Evolutionary conservation across 2,113 vertebrate genomes (phyloP).

Genomic region (Platichthys flesus): DNA sequence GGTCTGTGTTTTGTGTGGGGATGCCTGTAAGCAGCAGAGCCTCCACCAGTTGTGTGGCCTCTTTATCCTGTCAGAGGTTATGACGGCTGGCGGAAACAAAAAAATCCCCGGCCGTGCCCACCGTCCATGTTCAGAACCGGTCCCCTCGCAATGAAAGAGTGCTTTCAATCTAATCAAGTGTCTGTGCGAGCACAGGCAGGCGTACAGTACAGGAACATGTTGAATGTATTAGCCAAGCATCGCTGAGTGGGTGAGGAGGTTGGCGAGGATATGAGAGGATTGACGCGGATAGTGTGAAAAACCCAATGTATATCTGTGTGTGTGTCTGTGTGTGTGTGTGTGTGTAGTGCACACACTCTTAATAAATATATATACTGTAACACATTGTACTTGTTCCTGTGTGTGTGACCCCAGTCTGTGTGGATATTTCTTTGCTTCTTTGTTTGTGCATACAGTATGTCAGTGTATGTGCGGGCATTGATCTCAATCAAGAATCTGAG

Average conservation of each 20-base stretch:
- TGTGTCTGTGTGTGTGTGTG: constrained; percentile 32
- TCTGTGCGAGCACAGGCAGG: constrained; percentile 49
- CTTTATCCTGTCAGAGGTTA: constrained; percentile 61
- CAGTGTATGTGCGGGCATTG: background rate
- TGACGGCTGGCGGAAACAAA: constrained; percentile 44
- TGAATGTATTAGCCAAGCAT: constrained; percentile 66
- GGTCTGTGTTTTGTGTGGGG: constrained; percentile 33
- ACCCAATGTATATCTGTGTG: constrained; percentile 29
- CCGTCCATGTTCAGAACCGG: constrained; percentile 39
- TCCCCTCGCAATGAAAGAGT: constrained; percentile 49
- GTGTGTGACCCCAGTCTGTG: constrained; percentile 42
- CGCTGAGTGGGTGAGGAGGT: constrained; percentile 51
- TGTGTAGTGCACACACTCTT: background rate
- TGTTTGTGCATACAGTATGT: constrained; percentile 44
- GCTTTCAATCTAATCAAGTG: constrained; percentile 63
- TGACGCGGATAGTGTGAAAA: constrained; percentile 38
- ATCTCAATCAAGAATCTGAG: no score
- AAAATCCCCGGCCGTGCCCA: constrained; percentile 40
- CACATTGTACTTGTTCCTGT: constrained; percentile 20
- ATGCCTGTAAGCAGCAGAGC: constrained; percentile 50
- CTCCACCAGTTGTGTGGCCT: constrained; percentile 44
- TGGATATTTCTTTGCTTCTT: constrained; percentile 12
- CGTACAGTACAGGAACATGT: constrained; percentile 53
- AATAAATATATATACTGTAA: constrained; percentile 11
- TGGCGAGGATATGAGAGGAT: constrained; percentile 30